phyloP scores from a whole-genome alignment of 1,140 invertebrate genomes.

The Drosophila kurseongensis region DNA sequence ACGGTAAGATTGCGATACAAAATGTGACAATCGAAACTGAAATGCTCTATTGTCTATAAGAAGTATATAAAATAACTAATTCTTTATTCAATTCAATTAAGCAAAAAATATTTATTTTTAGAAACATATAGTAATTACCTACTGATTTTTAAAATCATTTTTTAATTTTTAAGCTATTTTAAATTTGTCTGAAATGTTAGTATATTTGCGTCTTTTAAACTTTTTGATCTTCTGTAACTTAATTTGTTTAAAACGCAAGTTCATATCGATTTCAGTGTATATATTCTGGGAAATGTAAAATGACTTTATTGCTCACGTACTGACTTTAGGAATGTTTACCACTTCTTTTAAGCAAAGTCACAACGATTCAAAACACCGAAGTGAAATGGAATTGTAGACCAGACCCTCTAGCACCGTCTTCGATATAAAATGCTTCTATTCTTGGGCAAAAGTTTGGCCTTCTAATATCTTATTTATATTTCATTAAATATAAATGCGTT shows the following conservation, averaged over 20 bases:
- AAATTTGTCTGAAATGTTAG: background rate
- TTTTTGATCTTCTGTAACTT: background rate
- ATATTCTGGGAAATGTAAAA: background rate
- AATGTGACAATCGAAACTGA: background rate
- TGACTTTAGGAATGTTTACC: conserved; percentile 4
- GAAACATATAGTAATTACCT: too few species aligned
- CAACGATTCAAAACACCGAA: conserved; percentile 22
- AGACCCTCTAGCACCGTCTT: background rate
- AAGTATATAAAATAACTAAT: too few species aligned
- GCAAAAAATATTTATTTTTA: too few species aligned
- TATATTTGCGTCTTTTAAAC: background rate
- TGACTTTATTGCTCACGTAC: conserved; percentile 2
- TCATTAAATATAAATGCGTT: conserved; percentile 75
- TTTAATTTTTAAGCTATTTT: background rate
- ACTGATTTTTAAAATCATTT: too few species aligned
- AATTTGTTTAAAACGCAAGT: background rate
- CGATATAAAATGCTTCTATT: conserved; percentile 22
- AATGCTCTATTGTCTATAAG: background rate
- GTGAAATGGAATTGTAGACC: conserved; percentile 1
- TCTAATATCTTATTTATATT: conserved; percentile 69
- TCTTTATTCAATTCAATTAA: too few species aligned
- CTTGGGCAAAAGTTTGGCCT: conserved; percentile 36
- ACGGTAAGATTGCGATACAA: background rate
- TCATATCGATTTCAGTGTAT: background rate
- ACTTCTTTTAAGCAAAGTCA: conserved; percentile 27